phyloP scores from a whole-genome alignment of 92 coral and sea anemone genomes.

The Epizoanthus illoricatus region DNA sequence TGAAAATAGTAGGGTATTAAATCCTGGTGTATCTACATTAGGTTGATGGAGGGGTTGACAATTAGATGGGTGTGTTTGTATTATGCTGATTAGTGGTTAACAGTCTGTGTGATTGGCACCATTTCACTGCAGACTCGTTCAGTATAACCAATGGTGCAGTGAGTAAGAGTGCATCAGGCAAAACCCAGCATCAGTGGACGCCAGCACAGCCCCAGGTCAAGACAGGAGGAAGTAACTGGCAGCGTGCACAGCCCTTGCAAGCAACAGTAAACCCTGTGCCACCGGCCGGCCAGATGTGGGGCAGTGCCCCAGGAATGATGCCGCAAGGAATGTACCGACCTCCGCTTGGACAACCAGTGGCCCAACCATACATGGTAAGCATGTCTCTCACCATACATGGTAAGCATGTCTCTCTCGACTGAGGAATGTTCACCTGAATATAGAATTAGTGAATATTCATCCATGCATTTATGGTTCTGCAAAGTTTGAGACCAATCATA shows the following conservation, averaged over 20 bases:
- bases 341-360: slow-evolving; percentile 67
- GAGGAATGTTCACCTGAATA: background rate
- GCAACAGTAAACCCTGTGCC: slow-evolving; percentile 60
- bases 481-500: too few relatives aligned
- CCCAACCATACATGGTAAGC: slow-evolving; percentile 74
- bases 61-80: too few relatives aligned
- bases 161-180: slow-evolving; percentile 53
- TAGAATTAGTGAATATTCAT: background rate
- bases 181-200: slow-evolving; percentile 91
- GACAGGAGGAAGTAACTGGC: slow-evolving; percentile 98
- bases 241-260: slow-evolving; percentile 66
- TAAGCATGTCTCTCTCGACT: background rate
- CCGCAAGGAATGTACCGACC: slow-evolving; percentile 70
- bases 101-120: background rate
- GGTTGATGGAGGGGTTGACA: too few relatives aligned
- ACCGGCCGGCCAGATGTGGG: slow-evolving; percentile 39
- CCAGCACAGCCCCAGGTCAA: slow-evolving; percentile 88
- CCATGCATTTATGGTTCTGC: too few relatives aligned
- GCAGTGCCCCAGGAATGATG: slow-evolving; percentile 51
- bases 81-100: too few relatives aligned
- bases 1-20: too few relatives aligned
- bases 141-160: slow-evolving; percentile 62
- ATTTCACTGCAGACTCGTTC: slow-evolving; percentile 50
- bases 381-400: slow-evolving; percentile 53
- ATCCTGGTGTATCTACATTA: too few relatives aligned